A percentile compares a stretch with the other conserved stretches of the same genome.
Evolutionary conservation across 1,140 invertebrate genomes (phyloP).

Genomic region (Sesamia nonagrioides): DNA sequence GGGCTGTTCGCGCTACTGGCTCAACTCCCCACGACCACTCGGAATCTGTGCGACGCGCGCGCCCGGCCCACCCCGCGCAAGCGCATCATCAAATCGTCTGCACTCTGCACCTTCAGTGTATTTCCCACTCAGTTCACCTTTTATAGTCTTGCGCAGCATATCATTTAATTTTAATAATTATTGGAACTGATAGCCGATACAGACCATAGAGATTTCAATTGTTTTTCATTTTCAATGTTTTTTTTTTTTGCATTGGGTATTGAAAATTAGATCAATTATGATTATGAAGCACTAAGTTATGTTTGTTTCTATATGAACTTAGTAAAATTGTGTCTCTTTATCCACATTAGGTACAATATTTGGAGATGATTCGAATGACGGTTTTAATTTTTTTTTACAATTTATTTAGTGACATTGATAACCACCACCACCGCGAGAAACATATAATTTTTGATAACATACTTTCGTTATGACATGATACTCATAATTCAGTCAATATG

Average conservation of each 20-base stretch:
- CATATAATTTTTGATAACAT: conserved; percentile 32
- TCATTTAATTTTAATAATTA: conserved; percentile 23
- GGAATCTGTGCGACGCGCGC: conserved; percentile 40
- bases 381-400: conserved; percentile 21
- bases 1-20: conserved; percentile 78
- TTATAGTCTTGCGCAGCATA: conserved; percentile 7
- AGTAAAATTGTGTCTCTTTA: neutral
- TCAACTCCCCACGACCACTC: conserved; percentile 49
- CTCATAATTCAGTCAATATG: conserved; percentile 45
- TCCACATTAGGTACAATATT: neutral
- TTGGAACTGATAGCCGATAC: neutral
- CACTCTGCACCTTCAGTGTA: conserved; percentile 41
- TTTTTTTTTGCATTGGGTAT: neutral
- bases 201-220: neutral
- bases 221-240: too few relatives aligned
- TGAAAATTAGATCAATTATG: too few relatives aligned
- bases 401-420: conserved; percentile 9
- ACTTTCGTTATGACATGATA: conserved; percentile 22
- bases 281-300: neutral
- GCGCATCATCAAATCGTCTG: conserved; percentile 46
- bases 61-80: conserved; percentile 49
- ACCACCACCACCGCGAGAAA: neutral
- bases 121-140: conserved; percentile 17
- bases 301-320: neutral
- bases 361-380: conserved; percentile 3